Evolutionary conservation across 2,797 vertebrate genomes (phyloP).

Genomic region (Anniella stebbinsi): DNA sequence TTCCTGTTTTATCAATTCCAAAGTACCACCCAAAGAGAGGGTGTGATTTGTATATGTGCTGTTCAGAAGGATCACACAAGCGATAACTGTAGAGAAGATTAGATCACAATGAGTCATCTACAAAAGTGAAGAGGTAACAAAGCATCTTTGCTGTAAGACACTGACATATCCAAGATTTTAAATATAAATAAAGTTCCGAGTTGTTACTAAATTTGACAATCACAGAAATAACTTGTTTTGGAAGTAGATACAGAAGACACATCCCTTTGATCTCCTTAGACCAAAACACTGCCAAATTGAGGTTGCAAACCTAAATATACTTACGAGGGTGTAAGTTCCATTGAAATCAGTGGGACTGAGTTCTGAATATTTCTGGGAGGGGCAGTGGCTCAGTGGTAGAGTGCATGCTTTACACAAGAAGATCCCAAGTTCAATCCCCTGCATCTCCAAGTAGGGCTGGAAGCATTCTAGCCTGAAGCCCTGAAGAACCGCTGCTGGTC

Average conservation of each 20-base stretch:
- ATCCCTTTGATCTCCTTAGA: background rate
- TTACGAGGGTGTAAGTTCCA: background rate
- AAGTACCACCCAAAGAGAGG: constrained; percentile 92
- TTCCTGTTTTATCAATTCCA: constrained; percentile 85
- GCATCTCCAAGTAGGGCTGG: too few relatives aligned
- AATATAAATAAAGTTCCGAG: background rate
- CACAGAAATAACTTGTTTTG: background rate
- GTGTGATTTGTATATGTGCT: constrained; percentile 81
- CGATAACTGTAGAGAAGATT: constrained; percentile 86
- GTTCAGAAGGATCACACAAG: constrained; percentile 85
- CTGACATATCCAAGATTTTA: background rate
- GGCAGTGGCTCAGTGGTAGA: too few relatives aligned
- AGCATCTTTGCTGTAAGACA: background rate
- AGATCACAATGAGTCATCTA: background rate
- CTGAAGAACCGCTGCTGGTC: too few relatives aligned
- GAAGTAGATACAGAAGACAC: background rate
- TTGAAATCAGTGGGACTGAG: background rate
- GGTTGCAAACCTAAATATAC: background rate
- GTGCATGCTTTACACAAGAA: too few relatives aligned
- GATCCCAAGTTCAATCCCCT: too few relatives aligned
- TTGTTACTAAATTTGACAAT: background rate
- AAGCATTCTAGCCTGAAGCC: too few relatives aligned
- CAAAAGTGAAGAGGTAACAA: background rate
- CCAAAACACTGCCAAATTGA: background rate
- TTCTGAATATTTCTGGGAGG: too few relatives aligned